phyloP scores from a whole-genome alignment of 2,888 invertebrate species.

The Hemistola chrysoprasaria region DNA sequence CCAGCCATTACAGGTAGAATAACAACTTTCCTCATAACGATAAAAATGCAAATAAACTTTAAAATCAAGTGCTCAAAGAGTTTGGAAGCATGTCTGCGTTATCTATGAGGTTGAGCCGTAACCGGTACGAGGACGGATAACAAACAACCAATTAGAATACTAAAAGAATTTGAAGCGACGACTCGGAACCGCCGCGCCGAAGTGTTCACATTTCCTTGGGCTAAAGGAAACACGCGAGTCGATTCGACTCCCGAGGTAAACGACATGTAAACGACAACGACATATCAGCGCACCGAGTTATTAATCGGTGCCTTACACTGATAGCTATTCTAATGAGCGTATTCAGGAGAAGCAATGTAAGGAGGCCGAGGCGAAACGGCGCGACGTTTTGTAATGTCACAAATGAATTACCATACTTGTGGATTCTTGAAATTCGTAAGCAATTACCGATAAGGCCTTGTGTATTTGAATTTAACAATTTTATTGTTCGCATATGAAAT shows the following conservation, averaged over 20 bases:
- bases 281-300: constrained; percentile 66
- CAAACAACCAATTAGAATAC: constrained; percentile 64
- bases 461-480: constrained; percentile 13
- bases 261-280: constrained; percentile 74
- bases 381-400: constrained; percentile 50
- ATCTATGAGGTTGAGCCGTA: constrained; percentile 57
- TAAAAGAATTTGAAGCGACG: constrained; percentile 52
- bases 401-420: constrained; percentile 29
- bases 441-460: constrained; percentile 25
- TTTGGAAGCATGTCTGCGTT: constrained; percentile 42
- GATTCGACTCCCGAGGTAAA: constrained; percentile 65
- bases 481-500: constrained; percentile 9
- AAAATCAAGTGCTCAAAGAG: constrained; percentile 49
- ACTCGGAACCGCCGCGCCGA: constrained; percentile 36
- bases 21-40: constrained; percentile 15
- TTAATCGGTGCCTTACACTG: constrained; percentile 76
- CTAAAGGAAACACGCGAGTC: constrained; percentile 50
- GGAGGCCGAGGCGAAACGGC: constrained; percentile 75
- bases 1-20: not conserved
- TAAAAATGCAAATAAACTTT: constrained; percentile 26
- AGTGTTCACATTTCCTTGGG: constrained; percentile 48
- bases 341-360: constrained; percentile 61
- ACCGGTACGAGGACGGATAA: constrained; percentile 57
- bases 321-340: constrained; percentile 81
- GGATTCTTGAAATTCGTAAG: constrained; percentile 39